Evolutionary conservation across 2,113 vertebrate genomes (phyloP).

Genomic region (Leptocoma aspasia): DNA sequence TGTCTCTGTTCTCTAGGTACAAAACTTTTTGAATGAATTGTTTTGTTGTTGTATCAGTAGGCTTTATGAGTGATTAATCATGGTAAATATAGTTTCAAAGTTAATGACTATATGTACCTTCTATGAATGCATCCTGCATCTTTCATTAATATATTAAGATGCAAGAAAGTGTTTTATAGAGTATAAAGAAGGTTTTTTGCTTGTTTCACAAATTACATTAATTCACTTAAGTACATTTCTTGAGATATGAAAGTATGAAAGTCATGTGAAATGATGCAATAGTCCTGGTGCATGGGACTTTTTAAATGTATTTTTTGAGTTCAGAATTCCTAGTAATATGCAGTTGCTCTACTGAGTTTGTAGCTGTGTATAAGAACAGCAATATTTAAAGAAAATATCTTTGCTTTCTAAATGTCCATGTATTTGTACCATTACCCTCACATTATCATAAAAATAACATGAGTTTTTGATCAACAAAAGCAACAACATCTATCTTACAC

Average conservation of each 20-base stretch:
- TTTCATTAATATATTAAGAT: not conserved
- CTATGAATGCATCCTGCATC: not conserved
- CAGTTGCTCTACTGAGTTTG: not conserved
- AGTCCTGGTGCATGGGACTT: not conserved
- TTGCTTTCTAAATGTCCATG: not conserved
- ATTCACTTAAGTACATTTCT: not conserved
- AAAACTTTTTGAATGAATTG: not conserved
- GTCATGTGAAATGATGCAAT: not conserved
- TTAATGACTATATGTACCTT: not conserved
- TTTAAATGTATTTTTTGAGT: not conserved
- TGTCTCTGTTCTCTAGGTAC: not conserved
- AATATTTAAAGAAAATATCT: not conserved
- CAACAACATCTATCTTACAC: not conserved
- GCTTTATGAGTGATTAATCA: not conserved
- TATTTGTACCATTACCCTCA: not conserved
- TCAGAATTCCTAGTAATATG: not conserved
- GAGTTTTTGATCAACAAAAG: not conserved
- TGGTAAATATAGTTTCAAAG: not conserved
- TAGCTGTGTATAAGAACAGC: not conserved
- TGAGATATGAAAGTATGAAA: not conserved
- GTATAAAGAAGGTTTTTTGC: not conserved
- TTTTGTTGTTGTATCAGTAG: not conserved
- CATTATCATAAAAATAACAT: not conserved
- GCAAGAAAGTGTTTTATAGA: not conserved
- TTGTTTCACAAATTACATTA: not conserved